These are phyloP conservation scores for Phylloscopus trochiloides DNA, from an alignment of 2,113 vertebrate species.

Conservation along the genomic window DNA sequence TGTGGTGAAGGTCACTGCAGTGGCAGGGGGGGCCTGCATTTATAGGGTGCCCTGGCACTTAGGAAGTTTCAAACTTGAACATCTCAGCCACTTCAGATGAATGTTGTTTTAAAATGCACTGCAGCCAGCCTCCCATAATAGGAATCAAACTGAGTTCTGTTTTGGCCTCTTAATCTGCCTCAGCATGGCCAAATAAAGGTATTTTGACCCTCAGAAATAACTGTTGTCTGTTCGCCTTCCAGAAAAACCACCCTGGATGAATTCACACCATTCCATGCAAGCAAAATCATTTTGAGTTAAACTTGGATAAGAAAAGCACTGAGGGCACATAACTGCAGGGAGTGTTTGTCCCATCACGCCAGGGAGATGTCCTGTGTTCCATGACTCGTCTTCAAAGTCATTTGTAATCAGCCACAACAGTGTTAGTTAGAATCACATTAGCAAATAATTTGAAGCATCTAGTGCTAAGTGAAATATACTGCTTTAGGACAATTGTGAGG, in stretches of 20 bases:
- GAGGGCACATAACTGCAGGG: neutral
- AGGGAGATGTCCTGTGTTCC: neutral
- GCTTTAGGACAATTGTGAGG: neutral
- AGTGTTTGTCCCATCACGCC: neutral
- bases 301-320: slow-evolving; percentile 22
- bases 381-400: neutral
- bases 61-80: neutral
- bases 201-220: slow-evolving; percentile 44
- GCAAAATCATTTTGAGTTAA: slow-evolving; percentile 9
- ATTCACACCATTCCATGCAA: slow-evolving; percentile 43
- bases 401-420: neutral
- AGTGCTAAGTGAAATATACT: neutral
- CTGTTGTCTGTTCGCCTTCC: neutral
- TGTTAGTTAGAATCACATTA: neutral
- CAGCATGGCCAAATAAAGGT: slow-evolving; percentile 65
- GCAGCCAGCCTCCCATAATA: slow-evolving; percentile 53
- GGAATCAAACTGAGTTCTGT: slow-evolving; percentile 49
- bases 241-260: slow-evolving; percentile 2
- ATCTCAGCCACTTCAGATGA: neutral
- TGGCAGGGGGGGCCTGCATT: neutral
- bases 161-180: slow-evolving; percentile 46
- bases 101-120: slow-evolving; percentile 47
- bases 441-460: neutral
- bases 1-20: neutral
- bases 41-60: neutral